Conservation (phyloP, 2,113 vertebrate genomes). For the Sinocyclocheilus anshuiensis region DNA sequence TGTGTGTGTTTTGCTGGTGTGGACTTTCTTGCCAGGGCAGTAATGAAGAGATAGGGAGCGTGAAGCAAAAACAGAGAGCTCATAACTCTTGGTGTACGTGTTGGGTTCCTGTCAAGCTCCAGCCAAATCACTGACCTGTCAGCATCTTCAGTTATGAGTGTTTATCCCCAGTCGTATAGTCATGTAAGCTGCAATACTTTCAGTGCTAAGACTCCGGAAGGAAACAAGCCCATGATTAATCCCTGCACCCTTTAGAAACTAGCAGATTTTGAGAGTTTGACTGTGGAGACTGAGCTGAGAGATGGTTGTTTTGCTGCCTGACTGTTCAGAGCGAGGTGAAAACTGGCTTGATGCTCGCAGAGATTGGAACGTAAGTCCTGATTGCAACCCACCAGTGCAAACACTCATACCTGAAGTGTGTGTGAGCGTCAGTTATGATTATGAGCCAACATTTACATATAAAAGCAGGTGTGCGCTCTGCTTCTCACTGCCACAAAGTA, state of each 20-base stretch:
- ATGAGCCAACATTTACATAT: slow-evolving; percentile 60
- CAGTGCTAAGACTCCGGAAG: background rate
- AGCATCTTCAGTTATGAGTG: background rate
- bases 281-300: background rate
- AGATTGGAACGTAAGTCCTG: slow-evolving; percentile 36
- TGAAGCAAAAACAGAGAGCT: background rate
- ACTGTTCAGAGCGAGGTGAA: slow-evolving; percentile 33
- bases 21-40: slow-evolving; percentile 33
- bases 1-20: slow-evolving; percentile 41
- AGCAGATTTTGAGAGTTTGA: slow-evolving; percentile 8
- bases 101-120: background rate
- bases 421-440: background rate
- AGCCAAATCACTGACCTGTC: background rate
- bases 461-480: slow-evolving; percentile 53
- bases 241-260: slow-evolving; percentile 29
- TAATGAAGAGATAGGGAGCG: slow-evolving; percentile 37
- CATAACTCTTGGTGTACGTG: slow-evolving; percentile 24
- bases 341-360: slow-evolving; percentile 25
- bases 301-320: slow-evolving; percentile 47
- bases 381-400: slow-evolving; percentile 38
- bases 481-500: slow-evolving; percentile 45
- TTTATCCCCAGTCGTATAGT: background rate
- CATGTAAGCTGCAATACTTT: background rate
- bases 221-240: slow-evolving; percentile 9
- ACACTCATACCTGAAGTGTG: slow-evolving; percentile 24